Evolutionary conservation across 2,113 vertebrate genomes (phyloP), one percentile per base, ranked within the genome.

Genomic region (Megaptera novaeangliae): DNA sequence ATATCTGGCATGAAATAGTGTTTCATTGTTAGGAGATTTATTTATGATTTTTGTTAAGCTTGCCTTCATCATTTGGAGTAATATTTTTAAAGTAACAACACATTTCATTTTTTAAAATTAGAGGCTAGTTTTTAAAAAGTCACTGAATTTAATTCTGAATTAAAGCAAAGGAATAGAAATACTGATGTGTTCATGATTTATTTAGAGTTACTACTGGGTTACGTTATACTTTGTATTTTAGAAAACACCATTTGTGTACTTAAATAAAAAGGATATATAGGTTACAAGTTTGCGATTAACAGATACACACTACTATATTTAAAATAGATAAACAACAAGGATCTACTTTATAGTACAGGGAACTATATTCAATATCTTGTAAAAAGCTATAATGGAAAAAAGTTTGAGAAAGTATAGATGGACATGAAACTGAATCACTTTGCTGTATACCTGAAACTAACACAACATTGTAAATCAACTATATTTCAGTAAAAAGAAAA

Each of bases 131-230:
- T 97, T 80, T 0, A 6, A 95, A 96, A 97, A 91, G 36, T 64
- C 74, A 91, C 49, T 87, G 77, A 87, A 63, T 86, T 94, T 94
- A 90, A 86, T 94, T 94, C 44, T 96, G 93, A 97, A 64, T 91
- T 74, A 97, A 95, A 96, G 25, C 39, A 95, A 87, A 97, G 44
- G 13, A 97, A 85, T 72, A 85, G 14, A 91, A 85, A 83, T 90
- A 69, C 3, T 31, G 41, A 21, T 86, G 34, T 87, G 12, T 75
- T 68, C 77, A 31, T 81, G 90, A 90, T 64, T 92, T 97, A 88
- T 71, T 72, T 96, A 93, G 77, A 83, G 59, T 87, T 72, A 92
- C 63, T 80, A 20, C 25, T 96, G 36, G 49, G 7, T 46, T 97
- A 83, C 74, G 13, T 91, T 96, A 55, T 57, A 77, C 39, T 89